Evolutionary conservation across 2,888 invertebrate species (phyloP), one percentile per base, ranked within the genome.

Genomic region (Mythimna impura): DNA sequence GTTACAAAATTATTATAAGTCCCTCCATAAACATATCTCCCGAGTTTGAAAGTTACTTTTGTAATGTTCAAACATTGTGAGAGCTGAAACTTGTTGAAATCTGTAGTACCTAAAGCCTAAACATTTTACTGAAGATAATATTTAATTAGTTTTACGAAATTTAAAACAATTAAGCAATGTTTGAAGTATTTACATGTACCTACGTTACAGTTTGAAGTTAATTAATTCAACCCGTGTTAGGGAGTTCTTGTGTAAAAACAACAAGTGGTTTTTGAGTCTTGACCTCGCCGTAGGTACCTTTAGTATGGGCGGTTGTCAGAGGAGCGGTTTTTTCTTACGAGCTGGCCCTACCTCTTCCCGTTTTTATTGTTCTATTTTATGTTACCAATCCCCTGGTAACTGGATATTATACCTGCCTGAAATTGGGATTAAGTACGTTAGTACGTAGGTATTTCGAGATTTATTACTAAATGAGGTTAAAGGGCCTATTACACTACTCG

Each of bases 21-120:
- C 14, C 40, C 25, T 25, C 52, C 17, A n/a, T 25, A 9, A 52
- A 70, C 52, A 64, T 61, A 63, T 20, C 12, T 58, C 34, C 34
- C 0, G 1, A 76, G 25, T 22, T 47, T 25, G 25, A 55, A 62
- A 57, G 34, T 55, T 36, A 43, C 57, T 62, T 57, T 65, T 12
- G 40, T 54, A 62, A 36, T 17, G 30, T 57, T 57, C 40, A 61
- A 60, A 66, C 34, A 63, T 47, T 62, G 20, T 30, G 30, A 20
- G 47, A 36, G 57, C 20, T 62, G 30, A 66, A 78, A 78, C 25
- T 78, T 47, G 30, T 30, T 57, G 47, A 63, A 66, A 50, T 69
- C 7, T 55, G 20, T 52, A 30, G n/a, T 40, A 60, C 9, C n/a
- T 22, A 36, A 36, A 6, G 12, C 12, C 9, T 30, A 43, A 63